Base-by-base conservation (phyloP, 2,113 vertebrate genomes). In the Zosterops hypoxanthus region DNA sequence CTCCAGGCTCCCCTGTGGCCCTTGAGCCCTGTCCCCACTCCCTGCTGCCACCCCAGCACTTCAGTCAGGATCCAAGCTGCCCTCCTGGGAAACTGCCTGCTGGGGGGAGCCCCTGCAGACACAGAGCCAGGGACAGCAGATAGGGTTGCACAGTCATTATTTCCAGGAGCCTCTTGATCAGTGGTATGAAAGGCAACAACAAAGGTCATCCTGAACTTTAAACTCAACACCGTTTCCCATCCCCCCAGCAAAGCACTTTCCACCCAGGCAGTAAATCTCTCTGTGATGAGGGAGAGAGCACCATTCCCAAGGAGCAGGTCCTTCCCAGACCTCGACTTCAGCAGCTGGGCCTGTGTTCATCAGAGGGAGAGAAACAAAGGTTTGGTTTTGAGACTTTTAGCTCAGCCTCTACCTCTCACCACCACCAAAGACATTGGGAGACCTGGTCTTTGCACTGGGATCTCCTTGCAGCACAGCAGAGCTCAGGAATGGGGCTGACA, bases 141-240 rank as follows among this genome's bases (percentile, higher is more conserved):
- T 91, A 91, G 86, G 88, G 77, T 89, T 91, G 95, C 94, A 90
- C 2, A 71, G 89, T 94, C 86, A 86, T 97, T 82, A 89, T 93
- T 95, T 97, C 93, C 92, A 95, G 95, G 64, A 97, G 82, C 55
- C 92, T 93, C 96, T 93, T n/a, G 93, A 97, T 96, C 90, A 24
- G 71, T 7, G 16, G 86, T 80, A 97, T 96, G 82, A 95, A 97
- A 96, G 90, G 87, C 96, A 97, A 96, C 77, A 92, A 76, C 97
- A 98, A 87, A 89, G 96, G 83, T 82, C 94, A 95, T 97, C 89
- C 94, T 93, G 94, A 95, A 95, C 95, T 97, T 97, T 96, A 95
- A 97, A 97, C 95, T 78, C 90, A 96, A 95, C 84, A 94, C 87
- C 59, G 0, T 50, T 65, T 33, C 77, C 85, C 95, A 96, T 92